A percentile compares a stretch with the other conserved stretches of the same genome.
phyloP scores from a whole-genome alignment of 53 echinoderm and acorn worm genomes.

The Echinometra lucunter region DNA sequence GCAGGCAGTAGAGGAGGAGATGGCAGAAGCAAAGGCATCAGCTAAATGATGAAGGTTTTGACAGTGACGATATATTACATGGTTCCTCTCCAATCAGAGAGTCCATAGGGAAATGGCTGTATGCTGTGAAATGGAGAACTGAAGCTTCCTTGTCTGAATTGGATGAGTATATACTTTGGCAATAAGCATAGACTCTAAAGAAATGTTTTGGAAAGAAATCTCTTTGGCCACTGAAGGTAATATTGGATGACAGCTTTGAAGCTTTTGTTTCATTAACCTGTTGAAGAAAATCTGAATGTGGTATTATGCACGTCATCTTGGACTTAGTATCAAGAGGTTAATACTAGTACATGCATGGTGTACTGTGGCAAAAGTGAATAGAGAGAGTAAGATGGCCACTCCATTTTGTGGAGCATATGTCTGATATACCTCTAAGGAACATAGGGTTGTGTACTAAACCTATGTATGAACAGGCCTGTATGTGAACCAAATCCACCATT shows the following conservation, averaged over 20 bases:
- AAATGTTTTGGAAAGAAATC: not conserved
- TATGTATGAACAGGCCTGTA: not conserved
- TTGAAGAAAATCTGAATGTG: no score
- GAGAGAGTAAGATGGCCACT: not conserved
- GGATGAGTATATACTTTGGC: not conserved
- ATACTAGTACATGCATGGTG: not conserved
- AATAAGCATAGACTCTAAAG: not conserved
- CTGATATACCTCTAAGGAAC: not conserved
- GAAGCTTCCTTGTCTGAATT: not conserved
- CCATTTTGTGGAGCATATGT: not conserved
- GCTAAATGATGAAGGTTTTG: not conserved
- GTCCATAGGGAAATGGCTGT: not conserved
- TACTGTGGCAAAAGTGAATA: not conserved
- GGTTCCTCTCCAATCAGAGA: not conserved
- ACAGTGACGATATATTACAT: not conserved
- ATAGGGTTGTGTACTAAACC: no score
- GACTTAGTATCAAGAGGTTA: no score
- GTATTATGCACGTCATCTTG: no score
- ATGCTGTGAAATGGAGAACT: not conserved
- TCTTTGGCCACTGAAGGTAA: not conserved
- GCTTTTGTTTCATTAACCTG: no score
- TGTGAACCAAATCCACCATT: not conserved
- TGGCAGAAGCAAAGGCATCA: conserved; percentile 59
- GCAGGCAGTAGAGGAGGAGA: conserved; percentile 65
- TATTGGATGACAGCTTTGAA: not conserved